Evolutionary conservation across 2,888 invertebrate species (phyloP), one percentile per base, ranked within the genome.

Genomic region (Nyleta sp.): DNA sequence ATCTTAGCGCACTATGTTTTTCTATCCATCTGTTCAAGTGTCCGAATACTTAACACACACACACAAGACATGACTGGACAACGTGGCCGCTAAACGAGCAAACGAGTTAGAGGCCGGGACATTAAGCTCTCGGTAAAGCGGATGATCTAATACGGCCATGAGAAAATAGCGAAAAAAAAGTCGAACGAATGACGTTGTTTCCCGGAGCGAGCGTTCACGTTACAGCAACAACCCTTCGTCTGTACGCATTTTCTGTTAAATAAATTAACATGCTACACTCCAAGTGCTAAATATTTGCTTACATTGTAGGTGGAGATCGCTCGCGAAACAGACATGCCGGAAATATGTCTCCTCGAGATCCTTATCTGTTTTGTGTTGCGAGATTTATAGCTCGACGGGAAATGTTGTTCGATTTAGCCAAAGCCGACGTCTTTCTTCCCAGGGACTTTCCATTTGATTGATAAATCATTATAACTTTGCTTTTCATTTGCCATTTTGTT

Each of bases 1-100:
- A 53, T 59, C n/a, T n/a, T n/a, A n/a, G n/a, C n/a, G n/a, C n/a
- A n/a, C n/a, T n/a, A n/a, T n/a, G n/a, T n/a, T n/a, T n/a, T n/a
- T n/a, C n/a, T n/a, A n/a, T 70, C 57, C 48, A 28, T 70, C 42
- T 52, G 68, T 53, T 31, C 48, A 44, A 42, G 38, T 15, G 42
- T 6, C 15, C 11, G 57, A 64, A 64, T 65, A 65, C 67, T 72
- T 77, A 67, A 77, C 72, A 71, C 44, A 59, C 59, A 44, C 59
- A 59, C 64, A n/a, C n/a, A n/a, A n/a, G 71, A 77, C 76, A 71
- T 68, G 55, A 70, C 57, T 33, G 57, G 46, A 33, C 55, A 55
- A 57, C 60, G 35, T 33, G 53, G 71, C 71, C 53, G 62, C 72
- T 60, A 68, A 78, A 68, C 78, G 72, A 67, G 72, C 72, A 77